Conservation (phyloP, 2,888 invertebrate genomes). For the Amitus sp. region DNA sequence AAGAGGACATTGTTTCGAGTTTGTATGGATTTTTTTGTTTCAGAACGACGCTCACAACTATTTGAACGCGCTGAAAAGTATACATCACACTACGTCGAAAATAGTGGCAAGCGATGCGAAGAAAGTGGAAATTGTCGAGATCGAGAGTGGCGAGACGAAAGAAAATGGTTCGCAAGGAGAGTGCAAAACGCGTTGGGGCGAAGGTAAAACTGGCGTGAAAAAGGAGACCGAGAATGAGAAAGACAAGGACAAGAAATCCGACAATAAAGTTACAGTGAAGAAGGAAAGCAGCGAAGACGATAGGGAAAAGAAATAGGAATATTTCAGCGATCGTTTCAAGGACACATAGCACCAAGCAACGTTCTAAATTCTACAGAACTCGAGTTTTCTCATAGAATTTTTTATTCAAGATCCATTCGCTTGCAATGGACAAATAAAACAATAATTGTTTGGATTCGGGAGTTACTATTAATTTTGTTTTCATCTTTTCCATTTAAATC, state of each 20-base stretch:
- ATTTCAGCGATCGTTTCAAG: slow-evolving; percentile 9
- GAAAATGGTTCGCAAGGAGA: slow-evolving; percentile 61
- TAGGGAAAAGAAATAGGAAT: slow-evolving; percentile 48
- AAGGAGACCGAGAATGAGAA: slow-evolving; percentile 55
- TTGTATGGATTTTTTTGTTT: slow-evolving; percentile 28
- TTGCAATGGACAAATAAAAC: no score
- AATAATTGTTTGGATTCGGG: no score
- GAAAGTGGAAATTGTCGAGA: slow-evolving; percentile 62
- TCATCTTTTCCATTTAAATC: no score
- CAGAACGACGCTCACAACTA: slow-evolving; percentile 77
- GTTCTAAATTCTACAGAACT: slow-evolving; percentile 5
- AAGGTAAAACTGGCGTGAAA: slow-evolving; percentile 55
- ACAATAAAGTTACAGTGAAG: slow-evolving; percentile 52
- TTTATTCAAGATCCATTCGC: no score
- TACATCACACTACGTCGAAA: slow-evolving; percentile 60
- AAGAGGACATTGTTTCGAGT: no score
- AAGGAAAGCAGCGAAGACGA: slow-evolving; percentile 45
- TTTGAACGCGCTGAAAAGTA: slow-evolving; percentile 71
- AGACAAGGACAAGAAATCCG: slow-evolving; percentile 59
- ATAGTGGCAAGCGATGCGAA: slow-evolving; percentile 57
- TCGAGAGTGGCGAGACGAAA: slow-evolving; percentile 56
- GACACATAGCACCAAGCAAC: slow-evolving; percentile 6
- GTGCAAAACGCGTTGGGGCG: slow-evolving; percentile 62
- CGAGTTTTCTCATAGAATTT: no score
- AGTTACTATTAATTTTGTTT: no score